Conservation (phyloP, 2,797 vertebrate species). For the Urophycis tenuis region DNA sequence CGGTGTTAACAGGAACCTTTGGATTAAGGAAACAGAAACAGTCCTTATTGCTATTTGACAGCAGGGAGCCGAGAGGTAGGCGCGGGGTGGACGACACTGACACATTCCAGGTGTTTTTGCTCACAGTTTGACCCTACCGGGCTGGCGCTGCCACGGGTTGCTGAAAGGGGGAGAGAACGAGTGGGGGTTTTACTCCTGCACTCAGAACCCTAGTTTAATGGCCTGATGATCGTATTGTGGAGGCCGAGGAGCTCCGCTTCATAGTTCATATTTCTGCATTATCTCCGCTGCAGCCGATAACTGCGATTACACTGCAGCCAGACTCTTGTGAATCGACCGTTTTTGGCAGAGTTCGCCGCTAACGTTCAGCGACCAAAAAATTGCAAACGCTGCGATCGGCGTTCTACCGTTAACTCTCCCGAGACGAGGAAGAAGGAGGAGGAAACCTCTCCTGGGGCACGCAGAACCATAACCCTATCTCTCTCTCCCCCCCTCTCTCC, state of each 20-base stretch:
- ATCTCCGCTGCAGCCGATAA: conserved; percentile 39
- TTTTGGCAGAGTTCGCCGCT: conserved; percentile 28
- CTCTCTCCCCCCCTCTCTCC: no score
- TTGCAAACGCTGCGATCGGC: background rate
- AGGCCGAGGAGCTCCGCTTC: conserved; percentile 34
- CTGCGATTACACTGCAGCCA: conserved; percentile 40
- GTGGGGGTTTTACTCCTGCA: conserved; percentile 34
- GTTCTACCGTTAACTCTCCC: background rate
- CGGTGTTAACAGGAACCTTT: conserved; percentile 37
- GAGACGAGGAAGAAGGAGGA: background rate
- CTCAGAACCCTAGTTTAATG: conserved; percentile 45
- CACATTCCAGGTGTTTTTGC: conserved; percentile 52
- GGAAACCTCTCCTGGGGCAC: background rate
- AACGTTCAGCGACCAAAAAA: conserved; percentile 20
- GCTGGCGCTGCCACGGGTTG: conserved; percentile 29
- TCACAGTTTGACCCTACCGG: conserved; percentile 26
- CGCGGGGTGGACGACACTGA: conserved; percentile 39
- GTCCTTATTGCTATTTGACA: conserved; percentile 37
- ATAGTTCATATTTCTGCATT: conserved; percentile 37
- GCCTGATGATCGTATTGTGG: conserved; percentile 41
- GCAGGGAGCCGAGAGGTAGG: conserved; percentile 39
- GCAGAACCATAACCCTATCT: background rate
- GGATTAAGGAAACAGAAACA: conserved; percentile 49
- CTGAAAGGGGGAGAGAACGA: conserved; percentile 41
- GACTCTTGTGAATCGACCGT: conserved; percentile 7